phyloP scores from a whole-genome alignment of 2,113 vertebrate species.

The Scytalopus superciliaris region DNA sequence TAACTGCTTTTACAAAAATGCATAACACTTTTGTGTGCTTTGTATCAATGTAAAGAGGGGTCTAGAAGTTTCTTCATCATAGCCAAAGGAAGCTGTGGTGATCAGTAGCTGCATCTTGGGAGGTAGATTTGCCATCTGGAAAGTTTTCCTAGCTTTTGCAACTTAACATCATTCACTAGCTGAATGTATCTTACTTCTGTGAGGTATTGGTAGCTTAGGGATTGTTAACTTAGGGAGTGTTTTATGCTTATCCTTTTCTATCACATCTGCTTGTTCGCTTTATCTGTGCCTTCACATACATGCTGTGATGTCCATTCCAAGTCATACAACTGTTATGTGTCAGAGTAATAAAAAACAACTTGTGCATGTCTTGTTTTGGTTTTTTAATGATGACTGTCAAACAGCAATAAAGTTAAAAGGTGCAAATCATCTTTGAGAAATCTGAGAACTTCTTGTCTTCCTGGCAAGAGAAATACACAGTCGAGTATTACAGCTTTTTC shows the following conservation, averaged over 20 bases:
- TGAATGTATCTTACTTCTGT: not conserved
- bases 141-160: not conserved
- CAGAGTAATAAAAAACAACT: not conserved
- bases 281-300: fast-evolving
- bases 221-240: not conserved
- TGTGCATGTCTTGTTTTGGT: not conserved
- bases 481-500: not conserved
- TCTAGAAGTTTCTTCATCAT: not conserved
- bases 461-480: not conserved
- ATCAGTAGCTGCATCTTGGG: not conserved
- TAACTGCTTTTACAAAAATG: not conserved
- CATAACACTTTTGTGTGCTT: not conserved
- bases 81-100: not conserved
- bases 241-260: not conserved
- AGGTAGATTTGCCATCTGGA: not conserved
- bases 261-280: not conserved
- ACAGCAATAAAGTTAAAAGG: not conserved
- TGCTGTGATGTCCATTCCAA: not conserved
- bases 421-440: not conserved
- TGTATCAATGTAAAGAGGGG: not conserved
- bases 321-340: not conserved
- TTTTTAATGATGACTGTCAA: not conserved
- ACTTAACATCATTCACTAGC: not conserved
- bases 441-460: not conserved
- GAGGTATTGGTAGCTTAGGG: not conserved